These are phyloP conservation scores for Melieria picta DNA, from an alignment of 2,888 invertebrate species.

Conservation along the genomic window DNA sequence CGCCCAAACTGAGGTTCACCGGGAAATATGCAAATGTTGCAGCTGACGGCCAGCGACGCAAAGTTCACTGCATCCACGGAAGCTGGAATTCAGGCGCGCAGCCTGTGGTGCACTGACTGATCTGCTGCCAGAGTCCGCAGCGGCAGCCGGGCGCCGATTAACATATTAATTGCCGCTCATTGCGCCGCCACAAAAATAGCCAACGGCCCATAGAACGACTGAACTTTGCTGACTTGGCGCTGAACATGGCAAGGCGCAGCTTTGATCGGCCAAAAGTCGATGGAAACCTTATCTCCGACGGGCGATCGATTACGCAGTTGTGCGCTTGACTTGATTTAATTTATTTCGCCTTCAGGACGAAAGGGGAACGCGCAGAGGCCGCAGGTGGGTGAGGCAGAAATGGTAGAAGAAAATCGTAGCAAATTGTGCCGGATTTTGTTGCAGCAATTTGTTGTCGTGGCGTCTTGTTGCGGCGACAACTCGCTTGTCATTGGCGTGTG, in stretches of 20 bases:
- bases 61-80: not conserved
- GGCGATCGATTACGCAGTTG: slow-evolving; percentile 31
- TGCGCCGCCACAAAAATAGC: not conserved
- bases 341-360: not conserved
- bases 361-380: not conserved
- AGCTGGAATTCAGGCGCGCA: not conserved
- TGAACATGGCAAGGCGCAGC: not conserved
- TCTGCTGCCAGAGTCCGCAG: no score
- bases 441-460: not conserved
- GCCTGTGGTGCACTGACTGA: not conserved
- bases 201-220: not conserved
- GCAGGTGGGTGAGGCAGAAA: no score
- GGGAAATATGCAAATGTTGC: not conserved
- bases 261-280: not conserved
- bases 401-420: no score
- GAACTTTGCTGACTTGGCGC: not conserved
- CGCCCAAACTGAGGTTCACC: not conserved
- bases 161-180: slow-evolving; percentile 9
- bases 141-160: not conserved
- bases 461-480: not conserved
- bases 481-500: not conserved
- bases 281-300: slow-evolving; percentile 28
- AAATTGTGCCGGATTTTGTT: not conserved
- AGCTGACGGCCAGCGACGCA: not conserved
- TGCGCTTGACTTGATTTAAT: not conserved